These are phyloP conservation scores for Apoderus coryli DNA, from an alignment of 2,888 invertebrate genomes.

Conservation along the genomic window DNA sequence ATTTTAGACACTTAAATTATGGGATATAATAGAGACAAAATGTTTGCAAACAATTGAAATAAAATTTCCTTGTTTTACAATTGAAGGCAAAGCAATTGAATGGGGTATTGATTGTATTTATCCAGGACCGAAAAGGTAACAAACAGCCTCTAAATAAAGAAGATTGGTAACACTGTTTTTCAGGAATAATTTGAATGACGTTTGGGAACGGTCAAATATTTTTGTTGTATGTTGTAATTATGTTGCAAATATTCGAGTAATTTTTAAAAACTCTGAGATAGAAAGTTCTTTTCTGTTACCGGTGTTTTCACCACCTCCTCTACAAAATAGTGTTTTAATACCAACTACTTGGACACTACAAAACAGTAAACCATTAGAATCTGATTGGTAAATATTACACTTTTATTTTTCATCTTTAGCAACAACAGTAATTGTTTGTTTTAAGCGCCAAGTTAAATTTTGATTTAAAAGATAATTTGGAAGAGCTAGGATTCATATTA, in stretches of 20 bases:
- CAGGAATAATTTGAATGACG: no score
- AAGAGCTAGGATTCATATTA: conserved; percentile 17
- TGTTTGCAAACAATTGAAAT: conserved; percentile 41
- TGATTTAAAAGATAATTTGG: conserved; percentile 11
- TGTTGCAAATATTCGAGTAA: conserved; percentile 33
- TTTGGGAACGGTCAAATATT: conserved; percentile 32
- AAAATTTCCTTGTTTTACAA: conserved; percentile 40
- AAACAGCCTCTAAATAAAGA: not conserved
- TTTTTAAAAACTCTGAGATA: conserved; percentile 20
- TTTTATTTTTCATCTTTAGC: no score
- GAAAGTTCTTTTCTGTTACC: conserved; percentile 20
- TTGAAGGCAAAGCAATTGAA: conserved; percentile 41
- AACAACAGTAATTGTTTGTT: no score
- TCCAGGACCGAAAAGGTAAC: conserved; percentile 35
- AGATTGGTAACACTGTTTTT: no score
- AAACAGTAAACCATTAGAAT: conserved; percentile 6
- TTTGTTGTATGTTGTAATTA: conserved; percentile 42
- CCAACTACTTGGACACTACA: conserved; percentile 28
- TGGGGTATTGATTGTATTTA: conserved; percentile 41
- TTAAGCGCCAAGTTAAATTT: no score
- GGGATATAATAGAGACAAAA: conserved; percentile 43
- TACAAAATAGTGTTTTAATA: conserved; percentile 31
- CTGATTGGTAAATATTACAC: conserved; percentile 1
- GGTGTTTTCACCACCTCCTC: conserved; percentile 28
- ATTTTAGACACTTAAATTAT: conserved; percentile 40